phyloP scores from a whole-genome alignment of 2,113 vertebrate species.

The Speoplatyrhinus poulsoni region DNA sequence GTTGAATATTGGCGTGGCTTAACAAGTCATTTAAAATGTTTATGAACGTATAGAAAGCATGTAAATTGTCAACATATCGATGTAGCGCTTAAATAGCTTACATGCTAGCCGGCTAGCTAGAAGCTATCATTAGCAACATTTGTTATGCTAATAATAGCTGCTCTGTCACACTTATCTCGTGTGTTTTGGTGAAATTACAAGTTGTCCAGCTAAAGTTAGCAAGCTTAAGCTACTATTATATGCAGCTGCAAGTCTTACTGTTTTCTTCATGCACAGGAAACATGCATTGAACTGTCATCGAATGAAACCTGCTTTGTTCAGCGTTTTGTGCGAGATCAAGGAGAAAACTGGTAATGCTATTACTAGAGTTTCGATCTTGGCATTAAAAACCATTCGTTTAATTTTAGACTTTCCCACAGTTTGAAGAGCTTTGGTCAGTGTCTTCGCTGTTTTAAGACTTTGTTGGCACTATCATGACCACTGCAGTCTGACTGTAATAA shows the following conservation, averaged over 20 bases:
- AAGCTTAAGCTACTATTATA: neutral
- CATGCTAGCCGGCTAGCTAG: neutral
- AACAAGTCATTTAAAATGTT: neutral
- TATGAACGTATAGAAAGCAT: neutral
- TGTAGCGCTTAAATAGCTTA: neutral
- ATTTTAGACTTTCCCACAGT: neutral
- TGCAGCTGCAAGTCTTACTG: neutral
- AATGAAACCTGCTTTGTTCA: constrained; percentile 84
- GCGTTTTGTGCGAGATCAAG: constrained; percentile 83
- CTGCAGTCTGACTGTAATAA: neutral
- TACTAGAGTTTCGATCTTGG: neutral
- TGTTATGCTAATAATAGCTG: constrained; percentile 9
- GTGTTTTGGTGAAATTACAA: constrained; percentile 39
- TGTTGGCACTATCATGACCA: neutral
- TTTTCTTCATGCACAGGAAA: constrained; percentile 70
- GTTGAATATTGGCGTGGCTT: neutral
- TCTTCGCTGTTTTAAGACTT: neutral
- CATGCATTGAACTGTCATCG: constrained; percentile 83
- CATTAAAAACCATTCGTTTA: neutral
- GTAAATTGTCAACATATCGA: neutral
- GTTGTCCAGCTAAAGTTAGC: neutral
- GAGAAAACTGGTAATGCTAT: constrained; percentile 78
- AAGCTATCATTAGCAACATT: constrained; percentile 39
- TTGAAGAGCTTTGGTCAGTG: neutral
- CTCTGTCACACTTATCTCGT: constrained; percentile 12